Conservation (phyloP, 2,113 vertebrate genomes). For the Danionella cerebrum region DNA sequence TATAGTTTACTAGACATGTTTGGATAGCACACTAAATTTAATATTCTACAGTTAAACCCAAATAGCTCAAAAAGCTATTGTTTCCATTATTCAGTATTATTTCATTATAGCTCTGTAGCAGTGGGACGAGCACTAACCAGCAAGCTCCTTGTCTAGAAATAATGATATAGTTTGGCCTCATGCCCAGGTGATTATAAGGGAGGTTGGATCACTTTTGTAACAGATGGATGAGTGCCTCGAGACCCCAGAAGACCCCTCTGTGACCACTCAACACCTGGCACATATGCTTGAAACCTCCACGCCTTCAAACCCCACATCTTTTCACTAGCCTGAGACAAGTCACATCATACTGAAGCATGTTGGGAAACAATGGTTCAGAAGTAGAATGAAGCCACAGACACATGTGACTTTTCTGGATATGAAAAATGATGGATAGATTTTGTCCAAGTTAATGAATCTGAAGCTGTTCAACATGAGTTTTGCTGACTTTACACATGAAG, state of each 20-base stretch:
- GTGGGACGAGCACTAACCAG: background rate
- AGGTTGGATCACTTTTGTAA: background rate
- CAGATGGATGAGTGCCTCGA: slow-evolving; percentile 11
- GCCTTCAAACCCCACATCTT: background rate
- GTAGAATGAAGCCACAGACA: background rate
- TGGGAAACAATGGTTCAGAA: background rate
- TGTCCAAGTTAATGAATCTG: no score
- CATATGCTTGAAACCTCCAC: background rate
- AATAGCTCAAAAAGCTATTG: no score
- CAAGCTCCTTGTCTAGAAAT: background rate
- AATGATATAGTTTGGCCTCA: slow-evolving; percentile 6
- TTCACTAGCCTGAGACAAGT: background rate
- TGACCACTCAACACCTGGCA: background rate
- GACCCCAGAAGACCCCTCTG: background rate
- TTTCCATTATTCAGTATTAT: no score
- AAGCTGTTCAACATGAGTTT: background rate
- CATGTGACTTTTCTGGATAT: background rate
- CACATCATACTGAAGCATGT: background rate
- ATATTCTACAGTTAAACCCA: no score
- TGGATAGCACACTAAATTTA: no score
- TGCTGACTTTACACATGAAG: no score
- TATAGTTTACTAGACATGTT: no score
- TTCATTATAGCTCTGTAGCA: no score
- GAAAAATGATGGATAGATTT: background rate
- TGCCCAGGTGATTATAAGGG: background rate